Conservation (phyloP, 2,113 vertebrate genomes). For the Megaceryle torquata region DNA sequence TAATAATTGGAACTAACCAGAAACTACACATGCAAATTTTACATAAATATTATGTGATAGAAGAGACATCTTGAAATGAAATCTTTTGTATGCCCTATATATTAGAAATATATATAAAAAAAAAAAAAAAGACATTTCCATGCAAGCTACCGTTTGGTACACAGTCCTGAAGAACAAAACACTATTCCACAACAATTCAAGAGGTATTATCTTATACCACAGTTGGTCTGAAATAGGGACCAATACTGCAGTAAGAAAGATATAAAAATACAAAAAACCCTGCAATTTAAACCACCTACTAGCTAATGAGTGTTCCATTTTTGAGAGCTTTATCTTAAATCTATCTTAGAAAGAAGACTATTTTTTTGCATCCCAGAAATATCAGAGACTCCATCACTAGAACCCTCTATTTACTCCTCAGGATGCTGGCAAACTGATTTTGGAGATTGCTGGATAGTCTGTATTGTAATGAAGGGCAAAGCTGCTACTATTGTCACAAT, state of each 20-base stretch:
- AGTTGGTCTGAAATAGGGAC: not conserved
- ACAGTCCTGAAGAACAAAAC: slow-evolving; percentile 18
- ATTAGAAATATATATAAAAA: not conserved
- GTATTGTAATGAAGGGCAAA: not conserved
- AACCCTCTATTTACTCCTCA: not conserved
- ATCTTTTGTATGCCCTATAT: not conserved
- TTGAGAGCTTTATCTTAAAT: not conserved
- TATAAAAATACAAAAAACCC: not conserved
- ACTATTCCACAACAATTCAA: not conserved
- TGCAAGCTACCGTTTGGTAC: not conserved
- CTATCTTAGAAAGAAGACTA: not conserved
- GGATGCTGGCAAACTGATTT: not conserved
- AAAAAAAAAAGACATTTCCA: not conserved
- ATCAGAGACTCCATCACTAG: not conserved
- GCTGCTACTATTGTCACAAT: not conserved
- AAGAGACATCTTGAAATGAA: not conserved
- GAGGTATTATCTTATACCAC: not conserved
- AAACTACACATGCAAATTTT: not conserved
- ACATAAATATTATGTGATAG: not conserved
- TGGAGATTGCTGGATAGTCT: not conserved
- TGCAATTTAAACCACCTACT: not conserved
- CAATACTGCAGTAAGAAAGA: not conserved
- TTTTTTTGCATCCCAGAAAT: not conserved
- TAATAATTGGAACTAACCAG: not conserved
- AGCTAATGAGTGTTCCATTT: not conserved